phyloP scores from a whole-genome alignment of 1,140 invertebrate genomes.

The Steinernema khuongi region DNA sequence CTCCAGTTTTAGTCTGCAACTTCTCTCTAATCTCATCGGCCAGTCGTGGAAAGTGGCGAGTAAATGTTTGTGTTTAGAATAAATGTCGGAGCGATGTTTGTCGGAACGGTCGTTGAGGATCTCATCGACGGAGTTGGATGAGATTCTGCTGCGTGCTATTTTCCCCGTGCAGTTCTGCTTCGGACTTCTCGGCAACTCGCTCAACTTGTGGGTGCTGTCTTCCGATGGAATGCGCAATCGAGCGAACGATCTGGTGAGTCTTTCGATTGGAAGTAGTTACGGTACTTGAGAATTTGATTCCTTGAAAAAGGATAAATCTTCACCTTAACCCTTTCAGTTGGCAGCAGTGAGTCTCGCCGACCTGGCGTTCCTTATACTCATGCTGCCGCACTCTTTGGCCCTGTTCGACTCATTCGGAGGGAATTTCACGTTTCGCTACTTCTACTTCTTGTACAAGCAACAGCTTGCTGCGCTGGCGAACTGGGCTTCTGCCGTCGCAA shows the following conservation, averaged over 20 bases:
- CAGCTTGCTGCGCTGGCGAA: conserved; percentile 32
- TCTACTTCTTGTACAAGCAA: conserved; percentile 32
- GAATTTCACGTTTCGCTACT: conserved; percentile 31
- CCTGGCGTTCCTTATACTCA: conserved; percentile 42
- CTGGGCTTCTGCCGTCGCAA: conserved; percentile 28
- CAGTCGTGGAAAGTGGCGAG: too few relatives aligned
- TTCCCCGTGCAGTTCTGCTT: conserved; percentile 52
- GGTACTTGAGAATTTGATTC: background rate
- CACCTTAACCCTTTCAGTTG: conserved; percentile 40
- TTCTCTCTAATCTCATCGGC: too few relatives aligned
- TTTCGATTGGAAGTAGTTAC: conserved; percentile 2
- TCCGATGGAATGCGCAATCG: conserved; percentile 53
- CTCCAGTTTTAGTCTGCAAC: too few relatives aligned
- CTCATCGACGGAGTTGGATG: conserved; percentile 2
- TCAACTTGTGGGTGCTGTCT: conserved; percentile 53
- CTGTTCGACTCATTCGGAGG: conserved; percentile 29
- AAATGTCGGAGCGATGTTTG: conserved; percentile 15
- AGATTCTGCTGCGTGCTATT: conserved; percentile 15
- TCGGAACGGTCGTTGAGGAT: conserved; percentile 7
- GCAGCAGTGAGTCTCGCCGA: conserved; percentile 56
- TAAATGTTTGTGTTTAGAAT: background rate
- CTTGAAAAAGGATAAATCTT: conserved; percentile 13
- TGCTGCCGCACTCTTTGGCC: conserved; percentile 33
- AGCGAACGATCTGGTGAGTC: conserved; percentile 54
- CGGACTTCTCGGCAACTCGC: conserved; percentile 52